Conservation (phyloP, 2,797 vertebrate species). For the Artibeus jamaicensis region DNA sequence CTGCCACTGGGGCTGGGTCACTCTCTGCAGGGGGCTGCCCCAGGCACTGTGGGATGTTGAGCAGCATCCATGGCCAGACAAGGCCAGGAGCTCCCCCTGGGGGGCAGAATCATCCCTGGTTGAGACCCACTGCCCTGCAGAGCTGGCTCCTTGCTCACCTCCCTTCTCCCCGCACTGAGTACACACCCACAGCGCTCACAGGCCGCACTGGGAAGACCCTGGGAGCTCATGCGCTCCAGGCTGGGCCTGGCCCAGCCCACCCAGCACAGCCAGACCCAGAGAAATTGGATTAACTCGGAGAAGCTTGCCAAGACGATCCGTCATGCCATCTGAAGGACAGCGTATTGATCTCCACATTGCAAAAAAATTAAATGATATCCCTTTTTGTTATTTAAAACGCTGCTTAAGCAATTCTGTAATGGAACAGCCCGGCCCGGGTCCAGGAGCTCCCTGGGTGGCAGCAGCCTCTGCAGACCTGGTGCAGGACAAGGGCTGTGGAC, state of each 20-base stretch:
- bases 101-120: neutral
- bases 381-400: conserved; percentile 83
- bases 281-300: conserved; percentile 80
- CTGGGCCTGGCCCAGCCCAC: neutral
- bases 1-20: fast-evolving
- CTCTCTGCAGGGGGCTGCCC: neutral
- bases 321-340: conserved; percentile 82
- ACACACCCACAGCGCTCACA: fast-evolving
- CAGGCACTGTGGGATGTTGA: neutral
- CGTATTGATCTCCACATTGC: conserved; percentile 85
- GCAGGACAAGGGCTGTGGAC: conserved; percentile 65
- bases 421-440: conserved; percentile 72
- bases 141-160: neutral
- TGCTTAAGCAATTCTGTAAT: conserved; percentile 83
- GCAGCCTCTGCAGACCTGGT: conserved; percentile 58
- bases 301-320: conserved; percentile 72
- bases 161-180: fast-evolving
- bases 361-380: conserved; percentile 84
- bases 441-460: conserved; percentile 36
- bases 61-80: neutral
- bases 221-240: fast-evolving
- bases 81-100: neutral
- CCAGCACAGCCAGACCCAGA: neutral
- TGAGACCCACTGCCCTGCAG: neutral
- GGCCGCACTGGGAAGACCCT: neutral